A percentile compares a stretch with the other conserved stretches of the same genome.
These are phyloP conservation scores for Drosophila grimshawi DNA, from an alignment of 1,140 invertebrate genomes.

Conservation along the genomic window DNA sequence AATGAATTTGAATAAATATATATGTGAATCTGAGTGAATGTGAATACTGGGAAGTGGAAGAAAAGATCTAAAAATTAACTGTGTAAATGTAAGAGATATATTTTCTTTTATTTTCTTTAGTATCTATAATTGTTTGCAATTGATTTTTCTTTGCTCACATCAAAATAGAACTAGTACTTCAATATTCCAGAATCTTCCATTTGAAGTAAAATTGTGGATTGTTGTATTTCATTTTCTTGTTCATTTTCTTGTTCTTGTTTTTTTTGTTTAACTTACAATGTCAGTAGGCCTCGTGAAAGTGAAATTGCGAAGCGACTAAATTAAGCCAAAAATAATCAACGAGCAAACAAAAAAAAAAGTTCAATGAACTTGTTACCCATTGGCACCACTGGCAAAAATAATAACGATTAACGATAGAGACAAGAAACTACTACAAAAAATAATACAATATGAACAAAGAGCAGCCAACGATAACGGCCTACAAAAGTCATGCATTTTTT, in stretches of 20 bases:
- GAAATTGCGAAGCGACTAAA: slow-evolving; percentile 61
- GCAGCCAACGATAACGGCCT: slow-evolving; percentile 63
- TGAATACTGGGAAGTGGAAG: too few species aligned
- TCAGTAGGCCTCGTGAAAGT: slow-evolving; percentile 60
- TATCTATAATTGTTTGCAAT: too few species aligned
- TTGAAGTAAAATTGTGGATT: too few species aligned
- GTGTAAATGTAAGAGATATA: too few species aligned
- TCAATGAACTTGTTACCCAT: slow-evolving; percentile 77
- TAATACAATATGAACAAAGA: slow-evolving; percentile 63
- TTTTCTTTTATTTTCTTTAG: too few species aligned
- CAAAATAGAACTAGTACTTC: too few species aligned
- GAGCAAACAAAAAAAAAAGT: slow-evolving; percentile 52
- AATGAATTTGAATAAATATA: not conserved
- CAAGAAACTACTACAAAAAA: slow-evolving; percentile 61
- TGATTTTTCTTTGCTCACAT: too few species aligned
- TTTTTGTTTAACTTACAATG: not conserved
- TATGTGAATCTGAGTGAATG: not conserved
- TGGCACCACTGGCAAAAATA: slow-evolving; percentile 54
- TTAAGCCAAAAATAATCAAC: slow-evolving; percentile 58
- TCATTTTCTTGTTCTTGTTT: not conserved
- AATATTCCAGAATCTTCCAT: too few species aligned
- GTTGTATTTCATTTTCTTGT: not conserved
- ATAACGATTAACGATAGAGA: slow-evolving; percentile 20
- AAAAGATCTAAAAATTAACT: too few species aligned
- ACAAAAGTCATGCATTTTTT: slow-evolving; percentile 39